These are phyloP conservation scores for Hipposideros armiger DNA, from an alignment of 2,113 vertebrate genomes.

Conservation along the genomic window DNA sequence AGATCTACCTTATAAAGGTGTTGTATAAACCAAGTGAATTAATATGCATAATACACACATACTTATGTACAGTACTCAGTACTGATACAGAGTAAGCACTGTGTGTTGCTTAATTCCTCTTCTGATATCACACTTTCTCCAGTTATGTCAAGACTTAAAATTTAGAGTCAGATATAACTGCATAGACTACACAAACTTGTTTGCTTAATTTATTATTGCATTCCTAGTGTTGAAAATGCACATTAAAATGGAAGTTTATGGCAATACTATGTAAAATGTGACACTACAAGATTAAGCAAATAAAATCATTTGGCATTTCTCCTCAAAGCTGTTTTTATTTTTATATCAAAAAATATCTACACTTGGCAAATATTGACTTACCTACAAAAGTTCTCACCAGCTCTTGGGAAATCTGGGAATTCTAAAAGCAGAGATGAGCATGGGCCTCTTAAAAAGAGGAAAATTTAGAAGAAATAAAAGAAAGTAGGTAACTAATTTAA, in stretches of 20 bases:
- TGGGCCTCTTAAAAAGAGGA: background rate
- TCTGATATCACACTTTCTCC: background rate
- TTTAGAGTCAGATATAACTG: slow-evolving; percentile 46
- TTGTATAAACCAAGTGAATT: background rate
- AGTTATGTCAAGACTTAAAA: slow-evolving; percentile 9
- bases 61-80: background rate
- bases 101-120: background rate
- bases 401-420: background rate
- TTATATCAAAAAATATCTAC: background rate
- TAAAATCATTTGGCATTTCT: slow-evolving; percentile 46
- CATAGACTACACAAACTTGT: background rate
- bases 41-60: background rate
- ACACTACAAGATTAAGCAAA: slow-evolving; percentile 59
- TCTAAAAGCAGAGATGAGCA: slow-evolving; percentile 43
- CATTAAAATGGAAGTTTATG: slow-evolving; percentile 66
- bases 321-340: slow-evolving; percentile 5
- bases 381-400: slow-evolving; percentile 42
- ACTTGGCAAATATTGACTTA: slow-evolving; percentile 52
- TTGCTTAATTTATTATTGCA: slow-evolving; percentile 62
- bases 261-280: slow-evolving; percentile 53
- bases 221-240: background rate
- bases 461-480: slow-evolving; percentile 1
- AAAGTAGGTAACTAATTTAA: background rate
- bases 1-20: background rate
- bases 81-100: background rate